Percentiles rank a stretch among this genome's conserved stretches.
phyloP scores from a whole-genome alignment of 2,113 vertebrate species.

The Phrynosoma platyrhinos region DNA sequence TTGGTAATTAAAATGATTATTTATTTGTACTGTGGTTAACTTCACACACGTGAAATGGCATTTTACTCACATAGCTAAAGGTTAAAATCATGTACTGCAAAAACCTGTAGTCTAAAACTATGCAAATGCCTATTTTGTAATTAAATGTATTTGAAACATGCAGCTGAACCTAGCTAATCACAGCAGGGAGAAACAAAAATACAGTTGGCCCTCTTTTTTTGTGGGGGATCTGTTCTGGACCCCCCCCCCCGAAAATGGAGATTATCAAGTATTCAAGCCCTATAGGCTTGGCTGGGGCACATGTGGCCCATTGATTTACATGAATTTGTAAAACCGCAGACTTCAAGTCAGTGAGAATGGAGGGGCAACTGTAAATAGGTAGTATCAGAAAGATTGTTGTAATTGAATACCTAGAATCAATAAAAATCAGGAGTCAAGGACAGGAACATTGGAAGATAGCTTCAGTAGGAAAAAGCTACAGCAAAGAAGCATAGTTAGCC shows the following conservation, averaged over 20 bases:
- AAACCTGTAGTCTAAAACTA: neutral
- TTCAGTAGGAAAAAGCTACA: neutral
- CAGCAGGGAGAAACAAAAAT: too few relatives aligned
- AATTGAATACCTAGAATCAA: neutral
- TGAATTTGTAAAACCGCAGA: too few relatives aligned
- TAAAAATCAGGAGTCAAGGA: neutral
- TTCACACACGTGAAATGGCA: neutral
- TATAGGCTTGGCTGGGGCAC: too few relatives aligned
- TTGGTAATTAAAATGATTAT: conserved; percentile 79
- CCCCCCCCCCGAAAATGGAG: too few relatives aligned
- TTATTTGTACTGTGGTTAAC: neutral
- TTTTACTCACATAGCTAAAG: neutral
- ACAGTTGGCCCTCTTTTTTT: too few relatives aligned
- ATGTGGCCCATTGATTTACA: too few relatives aligned
- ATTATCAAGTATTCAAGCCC: too few relatives aligned
- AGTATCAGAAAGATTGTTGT: neutral
- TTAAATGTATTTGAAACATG: neutral
- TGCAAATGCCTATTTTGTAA: neutral
- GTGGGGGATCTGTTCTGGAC: too few relatives aligned
- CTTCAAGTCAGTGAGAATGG: too few relatives aligned
- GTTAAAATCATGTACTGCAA: neutral
- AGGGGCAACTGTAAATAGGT: too few relatives aligned
- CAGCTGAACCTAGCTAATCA: neutral
- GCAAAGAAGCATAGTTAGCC: neutral
- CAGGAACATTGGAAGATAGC: neutral